Evolutionary conservation across 2,797 vertebrate species (phyloP), one percentile per base, ranked within the genome.

Genomic region (Bufotes viridis): DNA sequence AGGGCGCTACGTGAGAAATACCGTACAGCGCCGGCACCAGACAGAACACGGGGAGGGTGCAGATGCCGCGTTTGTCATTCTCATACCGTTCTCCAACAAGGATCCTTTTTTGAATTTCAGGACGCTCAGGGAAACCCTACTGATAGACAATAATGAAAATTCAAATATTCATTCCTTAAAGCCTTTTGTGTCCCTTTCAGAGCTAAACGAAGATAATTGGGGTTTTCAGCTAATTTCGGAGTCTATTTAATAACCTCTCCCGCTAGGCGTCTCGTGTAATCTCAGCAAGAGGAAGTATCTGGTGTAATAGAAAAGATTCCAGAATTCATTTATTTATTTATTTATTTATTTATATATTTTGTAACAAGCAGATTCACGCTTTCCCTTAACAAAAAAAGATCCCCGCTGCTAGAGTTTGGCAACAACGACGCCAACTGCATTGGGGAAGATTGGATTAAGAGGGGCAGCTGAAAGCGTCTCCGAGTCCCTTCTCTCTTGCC

Each of bases 401-500:
- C 93, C 96, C 96, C 92, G 96, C 96, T 97, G 96, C 94, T 96
- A 92, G 93, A 94, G 94, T 95, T 95, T 95, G 94, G 94, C 94
- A 95, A 96, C 94, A 92, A 87, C 95, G 92, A 53, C 91, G 92
- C 94, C 94, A 94, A 93, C 94, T 91, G 93, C 93, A 94, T 93
- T 93, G 96, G 95, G 92, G 92, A 95, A 96, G 96, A 98, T 96
- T 97, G 97, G 96, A 97, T 98, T 98, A 97, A 93, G 90, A 93
- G 94, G 93, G 94, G 93, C 93, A 93, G 94, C 96, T 96, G 92
- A 95, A 95, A 94, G 93, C 93, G 95, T 94, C 94, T 93, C 92
- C 91, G 94, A 96, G 94, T 94, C 94, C 91, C 84, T 91, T 91
- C 94, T 96, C 94, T 94, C 93, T 92, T 93, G 94, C 92, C 94